These are phyloP conservation scores for Choristoneura rosaceana DNA, from an alignment of 2,888 invertebrate genomes.

Conservation along the genomic window DNA sequence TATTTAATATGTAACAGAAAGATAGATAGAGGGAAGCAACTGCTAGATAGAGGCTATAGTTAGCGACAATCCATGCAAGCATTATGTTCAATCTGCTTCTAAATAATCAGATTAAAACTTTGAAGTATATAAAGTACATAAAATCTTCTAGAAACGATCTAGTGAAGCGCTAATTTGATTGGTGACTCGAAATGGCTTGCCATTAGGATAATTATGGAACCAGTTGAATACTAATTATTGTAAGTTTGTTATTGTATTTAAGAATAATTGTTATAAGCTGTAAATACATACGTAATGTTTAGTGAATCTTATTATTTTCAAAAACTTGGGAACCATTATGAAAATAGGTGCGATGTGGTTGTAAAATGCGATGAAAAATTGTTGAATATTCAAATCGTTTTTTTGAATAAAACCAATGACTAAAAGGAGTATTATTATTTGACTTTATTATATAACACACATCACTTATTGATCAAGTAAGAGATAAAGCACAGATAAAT, in stretches of 20 bases:
- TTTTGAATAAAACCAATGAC: too few relatives aligned
- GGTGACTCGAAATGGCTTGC: conserved; percentile 26
- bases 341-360: not conserved
- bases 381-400: too few relatives aligned
- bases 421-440: too few relatives aligned
- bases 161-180: not conserved
- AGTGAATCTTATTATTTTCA: not conserved
- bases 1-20: conserved; percentile 50
- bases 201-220: conserved; percentile 11
- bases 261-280: conserved; percentile 1
- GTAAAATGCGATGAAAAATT: too few relatives aligned
- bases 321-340: not conserved
- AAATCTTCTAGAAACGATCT: too few relatives aligned
- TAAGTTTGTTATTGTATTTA: not conserved
- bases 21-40: not conserved
- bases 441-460: too few relatives aligned
- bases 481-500: not conserved
- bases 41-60: not conserved
- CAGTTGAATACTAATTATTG: conserved; percentile 13
- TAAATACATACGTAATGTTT: conserved; percentile 13
- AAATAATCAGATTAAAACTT: not conserved
- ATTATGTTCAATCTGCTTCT: not conserved
- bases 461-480: not conserved
- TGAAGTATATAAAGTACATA: not conserved
- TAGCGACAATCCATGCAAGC: not conserved